These are phyloP conservation scores for Trachelipus rathkii DNA, from an alignment of 1,140 invertebrate genomes.

Conservation along the genomic window DNA sequence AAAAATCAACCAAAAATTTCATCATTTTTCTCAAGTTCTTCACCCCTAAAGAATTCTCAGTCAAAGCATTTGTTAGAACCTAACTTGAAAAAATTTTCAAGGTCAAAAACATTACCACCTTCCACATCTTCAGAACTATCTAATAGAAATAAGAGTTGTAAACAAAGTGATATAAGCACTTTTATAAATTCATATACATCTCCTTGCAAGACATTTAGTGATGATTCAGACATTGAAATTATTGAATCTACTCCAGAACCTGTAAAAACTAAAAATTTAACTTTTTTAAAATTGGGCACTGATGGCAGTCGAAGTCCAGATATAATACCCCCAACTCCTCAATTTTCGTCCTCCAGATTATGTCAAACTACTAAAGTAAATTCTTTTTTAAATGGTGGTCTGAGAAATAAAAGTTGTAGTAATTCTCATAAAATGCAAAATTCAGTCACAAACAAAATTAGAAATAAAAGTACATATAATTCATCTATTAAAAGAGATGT, in stretches of 20 bases:
- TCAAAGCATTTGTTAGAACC: background rate
- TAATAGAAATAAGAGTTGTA: no score
- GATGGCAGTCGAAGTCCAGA: background rate
- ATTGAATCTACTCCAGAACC: background rate
- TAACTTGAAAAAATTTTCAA: background rate
- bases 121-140: no score
- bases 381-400: background rate
- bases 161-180: no score
- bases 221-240: slow-evolving; percentile 6
- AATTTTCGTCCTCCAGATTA: background rate
- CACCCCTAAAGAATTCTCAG: background rate
- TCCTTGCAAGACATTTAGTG: background rate
- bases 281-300: background rate
- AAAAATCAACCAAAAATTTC: background rate
- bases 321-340: background rate
- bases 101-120: background rate
- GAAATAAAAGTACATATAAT: background rate
- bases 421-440: no score
- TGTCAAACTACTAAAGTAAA: background rate
- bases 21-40: background rate
- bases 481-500: background rate
- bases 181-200: no score
- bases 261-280: background rate
- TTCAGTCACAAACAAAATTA: no score
- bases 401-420: no score